A percentile compares a stretch with the other conserved stretches of the same genome.
phyloP scores from a whole-genome alignment of 2,797 vertebrate genomes.

The Sitta carolinensis region DNA sequence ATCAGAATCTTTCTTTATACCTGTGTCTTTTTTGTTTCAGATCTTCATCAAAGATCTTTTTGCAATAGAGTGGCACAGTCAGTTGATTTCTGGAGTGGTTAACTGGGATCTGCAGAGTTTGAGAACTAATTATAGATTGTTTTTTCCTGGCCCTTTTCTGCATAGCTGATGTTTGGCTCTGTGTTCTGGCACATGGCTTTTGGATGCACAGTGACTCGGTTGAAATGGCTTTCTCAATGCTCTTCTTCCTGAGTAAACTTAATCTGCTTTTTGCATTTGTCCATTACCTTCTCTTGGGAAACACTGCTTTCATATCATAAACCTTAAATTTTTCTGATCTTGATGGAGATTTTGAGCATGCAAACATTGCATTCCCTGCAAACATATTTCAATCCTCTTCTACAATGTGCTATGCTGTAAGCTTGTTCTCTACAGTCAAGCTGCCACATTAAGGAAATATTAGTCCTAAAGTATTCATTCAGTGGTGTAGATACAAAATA shows the following conservation, averaged over 20 bases:
- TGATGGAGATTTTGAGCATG: not conserved
- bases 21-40: not conserved
- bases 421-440: not conserved
- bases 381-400: not conserved
- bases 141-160: not conserved
- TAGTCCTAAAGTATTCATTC: not conserved
- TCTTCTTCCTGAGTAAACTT: not conserved
- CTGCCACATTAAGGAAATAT: not conserved
- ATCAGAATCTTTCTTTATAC: not conserved
- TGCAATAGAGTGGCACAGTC: not conserved
- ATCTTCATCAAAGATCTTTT: not conserved
- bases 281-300: not conserved
- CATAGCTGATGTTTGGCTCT: not conserved
- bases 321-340: not conserved
- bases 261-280: not conserved
- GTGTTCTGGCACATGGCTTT: not conserved
- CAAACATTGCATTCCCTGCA: too few relatives aligned
- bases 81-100: not conserved
- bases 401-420: not conserved
- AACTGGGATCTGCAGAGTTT: not conserved
- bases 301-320: not conserved
- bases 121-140: not conserved
- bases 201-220: fast-evolving
- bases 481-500: not conserved
- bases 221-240: not conserved